phyloP scores from a whole-genome alignment of 2,888 invertebrate species.

The Lobophora halterata region DNA sequence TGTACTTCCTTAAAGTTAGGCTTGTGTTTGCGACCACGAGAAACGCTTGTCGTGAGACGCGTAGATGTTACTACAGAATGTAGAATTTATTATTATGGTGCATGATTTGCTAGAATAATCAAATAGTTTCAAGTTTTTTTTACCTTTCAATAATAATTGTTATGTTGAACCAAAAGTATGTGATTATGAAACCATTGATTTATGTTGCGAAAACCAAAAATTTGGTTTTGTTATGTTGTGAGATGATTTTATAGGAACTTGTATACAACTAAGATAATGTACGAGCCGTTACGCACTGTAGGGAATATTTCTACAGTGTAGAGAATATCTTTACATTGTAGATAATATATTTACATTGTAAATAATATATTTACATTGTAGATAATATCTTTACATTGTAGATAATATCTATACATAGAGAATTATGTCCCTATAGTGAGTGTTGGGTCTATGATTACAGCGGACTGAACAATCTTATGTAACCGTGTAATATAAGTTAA shows the following conservation, averaged over 20 bases:
- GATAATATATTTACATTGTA: no score
- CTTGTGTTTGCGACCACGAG: slow-evolving; percentile 28
- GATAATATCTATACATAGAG: neutral
- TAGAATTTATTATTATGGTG: slow-evolving; percentile 19
- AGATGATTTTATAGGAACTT: slow-evolving; percentile 35
- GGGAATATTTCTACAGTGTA: neutral
- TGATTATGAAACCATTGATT: slow-evolving; percentile 77
- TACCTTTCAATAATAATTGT: slow-evolving; percentile 31
- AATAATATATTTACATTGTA: no score
- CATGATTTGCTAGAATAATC: slow-evolving; percentile 13
- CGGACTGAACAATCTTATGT: slow-evolving; percentile 54
- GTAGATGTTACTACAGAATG: slow-evolving; percentile 11
- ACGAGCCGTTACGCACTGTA: slow-evolving; percentile 8
- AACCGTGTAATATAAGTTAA: slow-evolving; percentile 38
- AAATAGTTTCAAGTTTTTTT: slow-evolving; percentile 30
- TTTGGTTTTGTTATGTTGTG: slow-evolving; percentile 61
- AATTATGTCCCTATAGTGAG: slow-evolving; percentile 1
- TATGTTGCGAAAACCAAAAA: slow-evolving; percentile 59
- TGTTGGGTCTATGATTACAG: slow-evolving; percentile 26
- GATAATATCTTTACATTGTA: no score
- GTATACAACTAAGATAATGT: slow-evolving; percentile 24
- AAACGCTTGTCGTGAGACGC: slow-evolving; percentile 3
- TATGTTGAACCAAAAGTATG: slow-evolving; percentile 45
- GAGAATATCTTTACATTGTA: no score
- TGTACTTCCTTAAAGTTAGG: slow-evolving; percentile 61